phyloP scores from a whole-genome alignment of 2,888 invertebrate genomes.

The Heliconius sara region DNA sequence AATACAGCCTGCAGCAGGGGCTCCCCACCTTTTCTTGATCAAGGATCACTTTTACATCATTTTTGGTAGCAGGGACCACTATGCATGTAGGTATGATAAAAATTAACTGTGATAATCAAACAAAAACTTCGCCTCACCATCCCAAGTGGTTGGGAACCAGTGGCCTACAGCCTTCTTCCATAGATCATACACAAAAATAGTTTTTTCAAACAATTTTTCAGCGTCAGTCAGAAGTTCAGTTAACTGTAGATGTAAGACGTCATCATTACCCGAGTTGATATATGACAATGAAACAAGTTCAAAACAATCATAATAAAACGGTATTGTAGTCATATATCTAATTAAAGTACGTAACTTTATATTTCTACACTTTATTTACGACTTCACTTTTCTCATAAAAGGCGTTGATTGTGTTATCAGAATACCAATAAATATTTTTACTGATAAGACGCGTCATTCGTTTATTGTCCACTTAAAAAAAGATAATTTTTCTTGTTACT shows the following conservation, averaged over 20 bases:
- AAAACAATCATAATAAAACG: background rate
- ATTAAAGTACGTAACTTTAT: background rate
- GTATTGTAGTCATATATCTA: background rate
- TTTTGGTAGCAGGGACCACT: too few relatives aligned
- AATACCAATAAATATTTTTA: conserved; percentile 29
- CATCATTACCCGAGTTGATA: background rate
- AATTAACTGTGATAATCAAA: too few relatives aligned
- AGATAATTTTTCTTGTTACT: conserved; percentile 32
- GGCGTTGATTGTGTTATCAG: conserved; percentile 1
- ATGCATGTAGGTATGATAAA: too few relatives aligned
- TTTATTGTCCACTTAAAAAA: conserved; percentile 37
- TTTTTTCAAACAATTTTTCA: background rate
- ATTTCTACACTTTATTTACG: background rate
- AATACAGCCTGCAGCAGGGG: too few relatives aligned
- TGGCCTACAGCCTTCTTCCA: too few relatives aligned
- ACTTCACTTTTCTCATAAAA: background rate
- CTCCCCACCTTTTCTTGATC: too few relatives aligned
- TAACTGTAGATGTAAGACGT: background rate
- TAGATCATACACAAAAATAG: background rate
- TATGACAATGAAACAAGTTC: background rate
- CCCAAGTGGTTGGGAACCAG: too few relatives aligned
- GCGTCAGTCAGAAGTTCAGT: too few relatives aligned
- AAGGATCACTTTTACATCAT: too few relatives aligned
- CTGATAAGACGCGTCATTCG: conserved; percentile 31
- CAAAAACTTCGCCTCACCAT: too few relatives aligned